A percentile compares a stretch with the other conserved stretches of the same genome.
These are phyloP conservation scores for Drosophila engyochracea DNA, from an alignment of 2,888 invertebrate species.

Conservation along the genomic window DNA sequence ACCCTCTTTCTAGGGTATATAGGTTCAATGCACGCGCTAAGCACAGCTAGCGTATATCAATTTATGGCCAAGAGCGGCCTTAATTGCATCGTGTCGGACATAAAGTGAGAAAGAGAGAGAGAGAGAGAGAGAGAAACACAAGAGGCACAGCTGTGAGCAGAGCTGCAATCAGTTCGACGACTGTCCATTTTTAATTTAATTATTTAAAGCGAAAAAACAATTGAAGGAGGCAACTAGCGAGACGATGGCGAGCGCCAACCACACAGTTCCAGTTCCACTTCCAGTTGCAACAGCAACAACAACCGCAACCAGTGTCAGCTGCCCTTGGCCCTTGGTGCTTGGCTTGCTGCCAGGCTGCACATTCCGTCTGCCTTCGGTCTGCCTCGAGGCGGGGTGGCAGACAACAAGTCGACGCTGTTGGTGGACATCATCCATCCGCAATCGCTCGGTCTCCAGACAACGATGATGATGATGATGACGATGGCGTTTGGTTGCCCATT, in stretches of 20 bases:
- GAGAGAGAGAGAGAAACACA: background rate
- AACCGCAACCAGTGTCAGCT: conserved; percentile 6
- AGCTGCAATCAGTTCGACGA: conserved; percentile 67
- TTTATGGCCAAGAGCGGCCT: conserved; percentile 30
- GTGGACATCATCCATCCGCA: conserved; percentile 17
- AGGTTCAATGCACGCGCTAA: conserved; percentile 56
- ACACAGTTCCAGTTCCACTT: conserved; percentile 7
- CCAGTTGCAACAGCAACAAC: conserved; percentile 13
- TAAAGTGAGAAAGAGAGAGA: background rate
- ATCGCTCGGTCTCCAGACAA: conserved; percentile 27
- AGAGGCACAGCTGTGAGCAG: conserved; percentile 10
- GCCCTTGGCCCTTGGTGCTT: conserved; percentile 55
- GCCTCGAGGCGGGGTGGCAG: conserved; percentile 25
- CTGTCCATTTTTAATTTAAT: conserved; percentile 78
- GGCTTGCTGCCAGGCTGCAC: conserved; percentile 53
- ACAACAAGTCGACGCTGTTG: conserved; percentile 33
- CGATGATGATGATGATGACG: conserved; percentile 3
- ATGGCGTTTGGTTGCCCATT: conserved; percentile 23
- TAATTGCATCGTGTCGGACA: conserved; percentile 33
- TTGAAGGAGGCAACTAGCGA: conserved; percentile 54
- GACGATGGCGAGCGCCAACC: conserved; percentile 8
- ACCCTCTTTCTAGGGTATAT: background rate
- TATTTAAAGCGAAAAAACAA: conserved; percentile 78
- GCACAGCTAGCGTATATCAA: conserved; percentile 4
- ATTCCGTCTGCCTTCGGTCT: background rate